Percentiles rank a stretch among this genome's conserved stretches.
phyloP scores from a whole-genome alignment of 2,113 vertebrate species.

The Saccopteryx leptura region DNA sequence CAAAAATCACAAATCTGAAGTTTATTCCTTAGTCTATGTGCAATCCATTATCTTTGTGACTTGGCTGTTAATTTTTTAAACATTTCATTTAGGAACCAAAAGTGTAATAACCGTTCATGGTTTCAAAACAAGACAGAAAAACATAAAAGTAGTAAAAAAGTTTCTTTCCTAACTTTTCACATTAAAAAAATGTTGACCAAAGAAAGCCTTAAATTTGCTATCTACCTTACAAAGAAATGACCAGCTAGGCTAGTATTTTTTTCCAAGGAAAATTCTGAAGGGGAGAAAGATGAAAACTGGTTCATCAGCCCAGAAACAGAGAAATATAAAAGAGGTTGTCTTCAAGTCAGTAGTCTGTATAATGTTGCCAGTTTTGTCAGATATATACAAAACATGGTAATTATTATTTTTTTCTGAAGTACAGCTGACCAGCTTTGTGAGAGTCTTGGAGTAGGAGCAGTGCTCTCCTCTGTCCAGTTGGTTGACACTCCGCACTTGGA shows the following conservation, averaged over 20 bases:
- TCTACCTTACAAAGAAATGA: constrained; percentile 95
- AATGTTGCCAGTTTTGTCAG: constrained; percentile 96
- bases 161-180: constrained; percentile 94
- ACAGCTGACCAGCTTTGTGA: constrained; percentile 92
- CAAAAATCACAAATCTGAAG: constrained; percentile 99
- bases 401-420: constrained; percentile 91
- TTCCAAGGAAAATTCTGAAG: constrained; percentile 90
- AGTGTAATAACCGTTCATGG: constrained; percentile 92
- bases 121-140: constrained; percentile 94
- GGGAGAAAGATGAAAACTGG: constrained; percentile 89
- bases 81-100: constrained; percentile 93
- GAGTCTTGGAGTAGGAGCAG: constrained; percentile 92
- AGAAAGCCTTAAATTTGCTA: constrained; percentile 95
- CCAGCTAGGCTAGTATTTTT: constrained; percentile 95
- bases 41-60: constrained; percentile 98
- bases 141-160: constrained; percentile 94
- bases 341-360: constrained; percentile 99
- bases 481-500: constrained; percentile 94
- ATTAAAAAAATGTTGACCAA: constrained; percentile 93
- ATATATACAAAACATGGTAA: constrained; percentile 96
- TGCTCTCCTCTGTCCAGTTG: constrained; percentile 92
- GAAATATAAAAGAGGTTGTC: constrained; percentile 92
- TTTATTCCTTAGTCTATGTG: constrained; percentile 99
- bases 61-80: constrained; percentile 95
- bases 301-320: constrained; percentile 93